A percentile compares a stretch with the other conserved stretches of the same genome.
phyloP scores from a whole-genome alignment of 2,113 vertebrate genomes.

The Noturus placidus region DNA sequence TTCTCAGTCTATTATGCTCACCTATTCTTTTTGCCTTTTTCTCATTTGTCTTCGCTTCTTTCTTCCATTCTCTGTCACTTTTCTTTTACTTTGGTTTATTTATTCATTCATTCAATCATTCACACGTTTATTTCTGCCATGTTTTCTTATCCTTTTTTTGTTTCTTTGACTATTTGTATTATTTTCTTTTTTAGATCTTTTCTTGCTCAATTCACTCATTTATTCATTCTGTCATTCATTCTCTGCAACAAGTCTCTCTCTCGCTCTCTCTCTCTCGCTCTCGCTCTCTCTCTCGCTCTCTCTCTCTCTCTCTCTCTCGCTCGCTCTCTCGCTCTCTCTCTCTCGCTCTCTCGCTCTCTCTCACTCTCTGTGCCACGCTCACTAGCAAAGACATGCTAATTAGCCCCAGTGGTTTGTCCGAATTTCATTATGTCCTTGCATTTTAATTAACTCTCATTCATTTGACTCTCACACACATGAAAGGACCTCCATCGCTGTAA shows the following conservation, averaged over 20 bases:
- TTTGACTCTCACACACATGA: background rate
- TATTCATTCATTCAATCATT: background rate
- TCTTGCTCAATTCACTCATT: background rate
- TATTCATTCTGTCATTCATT: slow-evolving; percentile 18
- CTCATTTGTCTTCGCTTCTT: background rate
- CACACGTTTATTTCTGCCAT: background rate
- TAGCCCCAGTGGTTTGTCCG: slow-evolving; percentile 74
- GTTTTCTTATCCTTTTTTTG: background rate
- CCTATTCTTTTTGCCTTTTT: background rate
- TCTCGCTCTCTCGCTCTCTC: background rate
- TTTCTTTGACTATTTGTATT: background rate
- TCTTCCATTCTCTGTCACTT: background rate
- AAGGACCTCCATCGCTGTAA: background rate
- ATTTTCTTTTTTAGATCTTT: background rate
- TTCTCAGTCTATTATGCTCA: background rate
- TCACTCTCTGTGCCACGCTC: background rate
- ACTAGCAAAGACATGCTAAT: slow-evolving; percentile 80
- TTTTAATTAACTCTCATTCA: slow-evolving; percentile 69
- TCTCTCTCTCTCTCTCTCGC: background rate
- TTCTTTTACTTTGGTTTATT: too few species aligned
- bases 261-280: slow-evolving; percentile 55
- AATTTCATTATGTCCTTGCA: slow-evolving; percentile 68
- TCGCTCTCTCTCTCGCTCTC: slow-evolving; percentile 36
- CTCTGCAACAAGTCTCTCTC: slow-evolving; percentile 40
- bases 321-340: background rate